A percentile compares a stretch with the other conserved stretches of the same genome.
Conservation (phyloP, 2,113 vertebrate genomes). For the Colinus virginianus region DNA sequence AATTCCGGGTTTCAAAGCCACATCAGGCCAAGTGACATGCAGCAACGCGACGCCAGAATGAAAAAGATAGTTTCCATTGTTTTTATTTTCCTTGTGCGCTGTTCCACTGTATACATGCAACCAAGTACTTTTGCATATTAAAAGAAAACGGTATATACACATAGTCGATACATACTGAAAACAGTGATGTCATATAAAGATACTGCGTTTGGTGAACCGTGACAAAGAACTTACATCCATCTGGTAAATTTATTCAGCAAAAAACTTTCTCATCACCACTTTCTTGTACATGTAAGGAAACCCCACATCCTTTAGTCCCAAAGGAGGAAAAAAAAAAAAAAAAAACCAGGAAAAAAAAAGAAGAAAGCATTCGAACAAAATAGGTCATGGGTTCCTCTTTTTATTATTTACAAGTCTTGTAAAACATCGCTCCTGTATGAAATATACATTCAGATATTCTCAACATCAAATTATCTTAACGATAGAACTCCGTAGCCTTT, state of each 20-base stretch:
- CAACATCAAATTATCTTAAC: slow-evolving; percentile 78
- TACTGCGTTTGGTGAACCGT: slow-evolving; percentile 61
- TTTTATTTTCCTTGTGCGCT: slow-evolving; percentile 81
- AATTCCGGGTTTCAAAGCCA: slow-evolving; percentile 34
- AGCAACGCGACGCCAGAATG: slow-evolving; percentile 71
- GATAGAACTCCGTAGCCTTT: slow-evolving; percentile 72
- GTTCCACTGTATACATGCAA: slow-evolving; percentile 73
- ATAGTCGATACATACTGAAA: slow-evolving; percentile 65
- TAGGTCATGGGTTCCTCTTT: slow-evolving; percentile 70
- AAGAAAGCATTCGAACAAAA: slow-evolving; percentile 64
- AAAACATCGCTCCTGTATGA: slow-evolving; percentile 82
- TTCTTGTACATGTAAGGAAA: slow-evolving; percentile 68
- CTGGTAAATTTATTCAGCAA: slow-evolving; percentile 30
- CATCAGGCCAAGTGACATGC: not conserved
- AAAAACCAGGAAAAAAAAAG: slow-evolving; percentile 13
- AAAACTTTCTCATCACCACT: slow-evolving; percentile 50
- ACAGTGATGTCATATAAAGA: slow-evolving; percentile 67
- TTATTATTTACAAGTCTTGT: slow-evolving; percentile 83
- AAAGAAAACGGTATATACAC: slow-evolving; percentile 73
- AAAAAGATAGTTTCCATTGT: slow-evolving; percentile 60
- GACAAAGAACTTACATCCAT: slow-evolving; percentile 61
- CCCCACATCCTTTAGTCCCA: slow-evolving; percentile 31
- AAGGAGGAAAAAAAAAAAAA: not conserved
- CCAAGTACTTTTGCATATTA: slow-evolving; percentile 54
- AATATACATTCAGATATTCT: slow-evolving; percentile 86